Conservation (phyloP, 1,140 invertebrate species). For the Lysiphlebus fabarum region DNA sequence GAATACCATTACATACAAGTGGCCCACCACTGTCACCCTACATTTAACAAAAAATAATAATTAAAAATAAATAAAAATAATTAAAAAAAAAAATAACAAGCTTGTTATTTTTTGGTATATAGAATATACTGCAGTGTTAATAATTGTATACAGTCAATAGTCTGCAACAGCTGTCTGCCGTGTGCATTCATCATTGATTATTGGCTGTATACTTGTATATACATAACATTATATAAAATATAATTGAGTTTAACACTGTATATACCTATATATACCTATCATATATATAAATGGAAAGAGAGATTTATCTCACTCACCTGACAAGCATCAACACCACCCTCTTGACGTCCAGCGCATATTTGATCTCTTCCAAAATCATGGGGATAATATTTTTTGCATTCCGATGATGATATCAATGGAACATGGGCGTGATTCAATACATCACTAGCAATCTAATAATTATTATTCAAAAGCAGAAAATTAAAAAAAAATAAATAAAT, state of each 20-base stretch:
- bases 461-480: too few species aligned
- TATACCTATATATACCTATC: too few species aligned
- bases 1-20: constrained; percentile 43
- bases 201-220: too few species aligned
- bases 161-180: too few species aligned
- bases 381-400: constrained; percentile 24
- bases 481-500: too few species aligned
- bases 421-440: constrained; percentile 32
- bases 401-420: constrained; percentile 30
- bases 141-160: too few species aligned
- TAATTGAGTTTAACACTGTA: too few species aligned
- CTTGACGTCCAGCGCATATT: constrained; percentile 57
- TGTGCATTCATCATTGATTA: too few species aligned
- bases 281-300: not conserved
- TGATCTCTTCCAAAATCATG: constrained; percentile 25
- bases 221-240: too few species aligned
- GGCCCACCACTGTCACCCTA: constrained; percentile 49
- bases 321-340: constrained; percentile 60
- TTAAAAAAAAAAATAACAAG: constrained; percentile 7
- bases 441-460: constrained; percentile 16
- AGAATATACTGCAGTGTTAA: too few species aligned
- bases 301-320: constrained; percentile 41
- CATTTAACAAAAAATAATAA: too few species aligned
- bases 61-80: constrained; percentile 7
- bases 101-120: not conserved